These are phyloP conservation scores for Pteromalus puparum DNA, from an alignment of 1,140 invertebrate species.

Conservation along the genomic window DNA sequence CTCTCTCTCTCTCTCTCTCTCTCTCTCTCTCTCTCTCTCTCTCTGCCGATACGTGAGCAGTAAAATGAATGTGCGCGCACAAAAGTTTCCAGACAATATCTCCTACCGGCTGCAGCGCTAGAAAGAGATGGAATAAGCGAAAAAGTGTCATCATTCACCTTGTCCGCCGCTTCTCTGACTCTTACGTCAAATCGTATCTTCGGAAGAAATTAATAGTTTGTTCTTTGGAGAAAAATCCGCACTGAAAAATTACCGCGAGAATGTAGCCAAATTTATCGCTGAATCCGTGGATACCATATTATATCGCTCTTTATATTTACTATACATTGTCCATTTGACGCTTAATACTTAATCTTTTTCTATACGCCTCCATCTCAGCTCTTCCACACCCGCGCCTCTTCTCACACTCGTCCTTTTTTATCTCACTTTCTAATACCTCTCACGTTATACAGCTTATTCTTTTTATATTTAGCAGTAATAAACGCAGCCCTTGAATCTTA, in stretches of 20 bases:
- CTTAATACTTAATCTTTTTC: constrained; percentile 13
- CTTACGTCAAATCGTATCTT: neutral
- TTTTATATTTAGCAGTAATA: constrained; percentile 4
- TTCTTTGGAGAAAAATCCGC: neutral
- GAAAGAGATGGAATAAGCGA: neutral
- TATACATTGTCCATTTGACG: constrained; percentile 1
- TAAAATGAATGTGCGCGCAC: neutral
- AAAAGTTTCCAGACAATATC: constrained; percentile 12
- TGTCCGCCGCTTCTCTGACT: neutral
- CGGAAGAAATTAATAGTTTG: constrained; percentile 16
- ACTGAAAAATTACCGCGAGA: constrained; percentile 29
- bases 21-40: too few relatives aligned
- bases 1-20: too few relatives aligned
- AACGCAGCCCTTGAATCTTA: neutral
- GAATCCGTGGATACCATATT: neutral
- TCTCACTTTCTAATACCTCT: constrained; percentile 15
- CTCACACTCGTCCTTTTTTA: constrained; percentile 17
- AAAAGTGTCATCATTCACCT: neutral
- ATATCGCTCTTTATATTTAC: constrained; percentile 21
- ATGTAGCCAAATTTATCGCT: constrained; percentile 39
- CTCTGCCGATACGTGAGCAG: too few relatives aligned
- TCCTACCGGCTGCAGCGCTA: too few relatives aligned
- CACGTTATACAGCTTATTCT: neutral
- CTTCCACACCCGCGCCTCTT: neutral
- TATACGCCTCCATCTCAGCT: neutral